A percentile compares a stretch with the other conserved stretches of the same genome.
Evolutionary conservation across 2,797 vertebrate genomes (phyloP).

Genomic region (Tokudaia tokunoshimensis): DNA sequence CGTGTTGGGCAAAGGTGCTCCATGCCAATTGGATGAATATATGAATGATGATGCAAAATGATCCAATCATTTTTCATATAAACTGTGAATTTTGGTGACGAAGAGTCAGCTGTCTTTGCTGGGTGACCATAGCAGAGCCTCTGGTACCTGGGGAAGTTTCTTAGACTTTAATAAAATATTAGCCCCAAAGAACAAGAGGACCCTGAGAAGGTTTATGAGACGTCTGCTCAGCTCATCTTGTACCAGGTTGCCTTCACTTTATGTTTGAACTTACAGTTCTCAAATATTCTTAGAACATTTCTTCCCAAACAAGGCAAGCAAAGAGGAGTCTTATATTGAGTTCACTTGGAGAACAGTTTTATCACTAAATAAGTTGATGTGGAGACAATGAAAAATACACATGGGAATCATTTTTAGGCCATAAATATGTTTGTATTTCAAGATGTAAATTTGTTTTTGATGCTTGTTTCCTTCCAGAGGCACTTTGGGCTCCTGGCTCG

Average conservation of each 20-base stretch:
- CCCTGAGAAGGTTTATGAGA: conserved; percentile 65
- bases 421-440: conserved; percentile 68
- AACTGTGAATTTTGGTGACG: background rate
- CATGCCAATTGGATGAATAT: background rate
- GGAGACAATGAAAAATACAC: conserved; percentile 64
- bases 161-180: conserved; percentile 52
- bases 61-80: background rate
- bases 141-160: background rate
- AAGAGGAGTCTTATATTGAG: background rate
- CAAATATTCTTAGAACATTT: conserved; percentile 51
- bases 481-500: conserved; percentile 43
- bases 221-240: conserved; percentile 63
- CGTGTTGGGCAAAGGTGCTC: background rate
- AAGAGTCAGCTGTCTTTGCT: background rate
- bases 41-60: background rate
- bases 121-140: background rate
- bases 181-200: conserved; percentile 13
- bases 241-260: conserved; percentile 55
- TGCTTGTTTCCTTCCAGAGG: conserved; percentile 57
- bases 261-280: conserved; percentile 68
- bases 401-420: conserved; percentile 61
- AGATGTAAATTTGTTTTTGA: conserved; percentile 73
- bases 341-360: conserved; percentile 70
- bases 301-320: conserved; percentile 65
- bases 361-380: conserved; percentile 68